phyloP scores from a whole-genome alignment of 92 coral and sea anemone genomes.

The Muricea muricata region DNA sequence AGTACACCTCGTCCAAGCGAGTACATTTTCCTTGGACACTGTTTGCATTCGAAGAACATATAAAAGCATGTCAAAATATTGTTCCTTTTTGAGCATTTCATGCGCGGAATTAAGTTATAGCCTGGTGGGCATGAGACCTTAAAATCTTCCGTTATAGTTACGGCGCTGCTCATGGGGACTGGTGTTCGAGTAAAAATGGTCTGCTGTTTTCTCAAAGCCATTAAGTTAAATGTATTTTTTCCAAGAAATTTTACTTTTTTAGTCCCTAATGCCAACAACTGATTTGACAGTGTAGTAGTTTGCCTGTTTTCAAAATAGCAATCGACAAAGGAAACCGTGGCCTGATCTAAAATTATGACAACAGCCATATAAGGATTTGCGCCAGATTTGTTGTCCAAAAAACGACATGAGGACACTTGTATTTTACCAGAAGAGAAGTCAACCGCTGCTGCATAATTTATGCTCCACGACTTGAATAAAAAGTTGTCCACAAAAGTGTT shows the following conservation, averaged over 20 bases:
- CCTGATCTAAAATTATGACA: neutral
- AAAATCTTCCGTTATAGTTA: neutral
- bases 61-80: neutral
- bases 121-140: constrained; percentile 24
- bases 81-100: neutral
- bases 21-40: constrained; percentile 29
- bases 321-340: neutral
- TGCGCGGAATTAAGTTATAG: neutral
- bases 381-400: constrained; percentile 11
- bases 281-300: neutral
- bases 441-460: neutral
- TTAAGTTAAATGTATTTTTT: neutral
- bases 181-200: neutral
- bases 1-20: constrained; percentile 10
- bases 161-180: neutral
- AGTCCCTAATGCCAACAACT: neutral
- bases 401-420: neutral
- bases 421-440: neutral
- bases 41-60: neutral
- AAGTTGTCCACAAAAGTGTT: neutral
- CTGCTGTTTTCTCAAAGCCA: neutral
- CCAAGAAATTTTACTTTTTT: neutral
- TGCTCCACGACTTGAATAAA: no score
- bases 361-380: neutral
- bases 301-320: constrained; percentile 13